Conservation (phyloP, 2,797 vertebrate species). For the Myioborus miniatus region DNA sequence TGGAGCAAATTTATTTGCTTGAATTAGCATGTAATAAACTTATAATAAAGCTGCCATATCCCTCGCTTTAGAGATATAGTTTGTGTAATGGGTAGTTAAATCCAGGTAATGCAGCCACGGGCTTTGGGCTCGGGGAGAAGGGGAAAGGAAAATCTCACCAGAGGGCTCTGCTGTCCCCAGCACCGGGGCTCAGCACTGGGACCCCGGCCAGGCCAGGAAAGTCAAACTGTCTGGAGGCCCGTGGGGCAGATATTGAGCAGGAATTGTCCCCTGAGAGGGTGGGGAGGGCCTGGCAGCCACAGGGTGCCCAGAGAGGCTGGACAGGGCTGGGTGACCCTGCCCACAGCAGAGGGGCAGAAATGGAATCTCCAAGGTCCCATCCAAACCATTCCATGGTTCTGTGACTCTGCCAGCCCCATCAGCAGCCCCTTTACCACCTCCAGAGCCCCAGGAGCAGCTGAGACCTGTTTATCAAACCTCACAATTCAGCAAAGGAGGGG, state of each 20-base stretch:
- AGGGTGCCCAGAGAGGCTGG: not conserved
- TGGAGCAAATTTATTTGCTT: constrained; percentile 85
- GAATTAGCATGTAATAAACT: constrained; percentile 85
- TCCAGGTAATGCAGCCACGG: constrained; percentile 15
- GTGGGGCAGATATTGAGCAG: not conserved
- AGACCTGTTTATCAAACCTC: accelerated
- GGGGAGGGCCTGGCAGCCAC: not conserved
- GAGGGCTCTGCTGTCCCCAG: not conserved
- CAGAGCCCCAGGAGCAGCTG: not conserved
- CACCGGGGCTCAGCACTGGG: too few species aligned
- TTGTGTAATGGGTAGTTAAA: constrained; percentile 66
- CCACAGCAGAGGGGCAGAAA: not conserved
- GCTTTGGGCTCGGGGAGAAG: not conserved
- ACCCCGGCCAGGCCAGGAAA: not conserved
- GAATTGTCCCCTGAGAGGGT: not conserved
- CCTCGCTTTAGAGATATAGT: constrained; percentile 59
- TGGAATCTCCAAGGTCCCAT: too few species aligned
- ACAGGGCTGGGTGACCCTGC: not conserved
- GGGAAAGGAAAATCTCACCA: not conserved
- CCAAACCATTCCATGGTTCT: not conserved
- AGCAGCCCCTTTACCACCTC: accelerated
- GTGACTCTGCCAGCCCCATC: accelerated
- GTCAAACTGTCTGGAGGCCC: not conserved
- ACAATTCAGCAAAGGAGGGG: accelerated
- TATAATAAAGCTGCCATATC: constrained; percentile 78